Base-by-base conservation (phyloP, 2,888 invertebrate species). In the Ectemnius continuus region DNA sequence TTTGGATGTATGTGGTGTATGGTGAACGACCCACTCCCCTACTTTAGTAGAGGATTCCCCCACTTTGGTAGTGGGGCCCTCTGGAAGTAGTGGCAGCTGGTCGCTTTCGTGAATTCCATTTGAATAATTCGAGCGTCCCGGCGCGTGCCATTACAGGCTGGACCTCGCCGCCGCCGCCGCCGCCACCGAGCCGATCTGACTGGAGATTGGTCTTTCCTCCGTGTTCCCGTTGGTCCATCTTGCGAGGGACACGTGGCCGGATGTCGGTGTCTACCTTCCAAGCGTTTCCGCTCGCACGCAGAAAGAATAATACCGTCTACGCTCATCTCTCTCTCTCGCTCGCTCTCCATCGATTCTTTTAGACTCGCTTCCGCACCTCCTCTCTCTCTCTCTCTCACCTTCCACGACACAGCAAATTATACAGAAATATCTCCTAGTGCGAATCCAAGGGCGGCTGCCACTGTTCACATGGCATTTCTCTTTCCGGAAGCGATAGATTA, bases 191-290 rank as follows among this genome's bases (percentile, higher is more conserved):
- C n/a, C 64, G 75, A 68, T 69, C 78, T 57, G 45, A 46, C 66
- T 16, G 60, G 52, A 74, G 80, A 70, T 75, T 80, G 74, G 78
- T 64, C 75, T 62, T 76, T 78, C 74, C 73, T 18, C 47, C 16
- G 56, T 69, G 20, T 47, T 72, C 76, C 73, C 63, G 78, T 84
- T 84, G 84, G 84, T 76, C 76, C 78, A 78, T 72, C 68, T 68
- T 18, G 13, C n/a, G 36, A 45, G 65, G 75, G 86, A 86, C 90
- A 89, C 89, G 88, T 90, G 89, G 88, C 90, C 89, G 90, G 90
- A 91, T 88, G 88, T 86, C 81, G 85, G 84, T 52, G 52, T 81
- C 82, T 81, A 36, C 36, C 83, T 86, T 84, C 83, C 84, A 80
- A 80, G 84, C 83, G 78, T 88, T 88, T 88, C 88, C 88, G 88